A percentile compares a stretch with the other conserved stretches of the same genome.
These are phyloP conservation scores for Drosophila kohkoa DNA, from an alignment of 1,140 invertebrate genomes.

Conservation along the genomic window DNA sequence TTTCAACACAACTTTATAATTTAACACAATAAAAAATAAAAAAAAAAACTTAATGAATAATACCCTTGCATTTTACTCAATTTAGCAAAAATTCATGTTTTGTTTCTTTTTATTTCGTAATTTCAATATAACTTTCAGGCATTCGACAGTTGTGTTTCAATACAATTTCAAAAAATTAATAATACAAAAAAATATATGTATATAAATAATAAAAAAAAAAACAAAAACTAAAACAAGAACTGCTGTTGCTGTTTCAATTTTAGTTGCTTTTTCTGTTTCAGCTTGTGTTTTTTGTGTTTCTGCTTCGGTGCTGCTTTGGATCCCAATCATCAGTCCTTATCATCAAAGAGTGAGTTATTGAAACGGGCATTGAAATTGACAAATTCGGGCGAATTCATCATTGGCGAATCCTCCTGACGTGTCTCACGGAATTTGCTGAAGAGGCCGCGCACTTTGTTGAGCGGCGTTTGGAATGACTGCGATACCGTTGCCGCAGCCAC, in stretches of 20 bases:
- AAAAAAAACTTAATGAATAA: not conserved
- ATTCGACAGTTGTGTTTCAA: no score
- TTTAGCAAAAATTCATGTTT: no score
- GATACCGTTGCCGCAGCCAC: slow-evolving; percentile 19
- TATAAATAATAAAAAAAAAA: no score
- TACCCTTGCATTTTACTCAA: not conserved
- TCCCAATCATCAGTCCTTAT: slow-evolving; percentile 14
- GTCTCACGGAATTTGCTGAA: slow-evolving; percentile 57
- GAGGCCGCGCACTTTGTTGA: slow-evolving; percentile 57
- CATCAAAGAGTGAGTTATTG: slow-evolving; percentile 4
- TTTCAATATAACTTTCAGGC: no score
- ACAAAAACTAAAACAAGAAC: no score
- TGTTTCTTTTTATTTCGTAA: no score
- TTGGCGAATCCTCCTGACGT: not conserved
- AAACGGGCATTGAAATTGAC: not conserved
- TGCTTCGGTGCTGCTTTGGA: not conserved
- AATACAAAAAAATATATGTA: no score
- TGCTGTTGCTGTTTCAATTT: not conserved
- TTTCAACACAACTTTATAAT: slow-evolving; percentile 1
- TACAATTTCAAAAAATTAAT: no score
- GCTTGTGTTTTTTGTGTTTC: slow-evolving; percentile 1
- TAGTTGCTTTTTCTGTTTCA: not conserved
- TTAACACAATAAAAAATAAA: not conserved
- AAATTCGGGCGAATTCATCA: not conserved
- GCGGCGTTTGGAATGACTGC: slow-evolving; percentile 59